Evolutionary conservation across 1,140 invertebrate species (phyloP), one percentile per base, ranked within the genome.

Genomic region (Trigoniulus corallinus): DNA sequence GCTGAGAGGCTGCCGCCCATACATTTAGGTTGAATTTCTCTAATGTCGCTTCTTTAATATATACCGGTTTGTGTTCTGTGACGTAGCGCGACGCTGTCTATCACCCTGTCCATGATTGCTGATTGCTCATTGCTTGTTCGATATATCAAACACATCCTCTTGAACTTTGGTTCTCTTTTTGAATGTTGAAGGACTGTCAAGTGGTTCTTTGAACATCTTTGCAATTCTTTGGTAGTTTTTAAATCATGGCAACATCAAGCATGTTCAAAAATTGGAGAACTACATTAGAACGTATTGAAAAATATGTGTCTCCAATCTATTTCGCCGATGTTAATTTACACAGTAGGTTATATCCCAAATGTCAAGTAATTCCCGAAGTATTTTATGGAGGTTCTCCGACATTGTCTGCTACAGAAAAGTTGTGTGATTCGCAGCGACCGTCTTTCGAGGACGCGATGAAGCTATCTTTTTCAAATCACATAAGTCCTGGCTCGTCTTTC

Each of bases 251-350:
- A 34, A 34, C 29, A 7, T 7, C 29, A 2, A 51, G 50, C 24
- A 21, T 45, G 26, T 45, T 51, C 24, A 51, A 51, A 23, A 4
- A 51, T 24, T 39, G 20, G 24, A 45, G 65, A 25, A 72, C 71
- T 37, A 72, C 71, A 2, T 56, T 70, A 40, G 72, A 72, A 48
- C 60, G 71, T 50, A 65, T 67, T 34, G 69, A 72, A 46, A 72
- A 72, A 53, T 72, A 69, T 56, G 67, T 73, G 40, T 72, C 70
- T 1, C 53, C 54, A n/a, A 50, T 53, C 10, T 68, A 67, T 54
- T 69, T 73, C 48, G 67, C 62, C 4, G 70, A 72, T 59, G 58
- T 65, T 15, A 72, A 71, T 54, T 53, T 72, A 13, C 56, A 53
- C 46, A 61, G 65, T 50, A 66, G 60, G 61, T 63, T 59, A 50